Conservation (phyloP, 2,797 vertebrate genomes). For the Syngnathus acus region DNA sequence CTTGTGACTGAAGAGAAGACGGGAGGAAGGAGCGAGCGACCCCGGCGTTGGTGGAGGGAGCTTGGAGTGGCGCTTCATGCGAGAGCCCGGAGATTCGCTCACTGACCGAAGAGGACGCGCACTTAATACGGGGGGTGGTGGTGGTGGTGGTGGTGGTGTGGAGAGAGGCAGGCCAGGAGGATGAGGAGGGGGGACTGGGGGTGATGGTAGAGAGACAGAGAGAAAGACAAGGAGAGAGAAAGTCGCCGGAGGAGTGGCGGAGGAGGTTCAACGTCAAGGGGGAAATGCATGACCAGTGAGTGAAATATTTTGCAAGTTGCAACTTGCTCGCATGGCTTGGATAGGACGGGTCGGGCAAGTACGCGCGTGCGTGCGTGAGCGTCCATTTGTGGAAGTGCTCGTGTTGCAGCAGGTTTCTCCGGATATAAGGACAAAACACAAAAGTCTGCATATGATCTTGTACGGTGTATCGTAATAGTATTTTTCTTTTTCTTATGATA, state of each 20-base stretch:
- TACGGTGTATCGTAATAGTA: no score
- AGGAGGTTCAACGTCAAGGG: constrained; percentile 63
- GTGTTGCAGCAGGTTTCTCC: background rate
- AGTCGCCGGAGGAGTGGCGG: constrained; percentile 40
- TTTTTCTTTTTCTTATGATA: background rate
- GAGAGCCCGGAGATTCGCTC: constrained; percentile 46
- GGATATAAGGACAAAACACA: background rate
- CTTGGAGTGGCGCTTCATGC: constrained; percentile 14
- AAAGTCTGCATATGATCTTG: background rate
- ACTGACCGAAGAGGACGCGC: constrained; percentile 58
- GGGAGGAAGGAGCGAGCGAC: constrained; percentile 16
- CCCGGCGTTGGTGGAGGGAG: constrained; percentile 9
- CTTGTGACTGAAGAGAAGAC: background rate
- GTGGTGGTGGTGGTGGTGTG: constrained; percentile 34
- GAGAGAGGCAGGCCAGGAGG: constrained; percentile 33
- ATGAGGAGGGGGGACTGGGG: constrained; percentile 19
- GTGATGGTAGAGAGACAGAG: constrained; percentile 26
- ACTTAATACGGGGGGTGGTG: constrained; percentile 51
- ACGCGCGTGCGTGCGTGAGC: constrained; percentile 2
- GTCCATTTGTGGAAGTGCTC: background rate
- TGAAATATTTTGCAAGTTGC: constrained; percentile 69
- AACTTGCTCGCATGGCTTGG: constrained; percentile 54
- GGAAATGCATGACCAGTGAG: constrained; percentile 70
- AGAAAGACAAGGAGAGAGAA: constrained; percentile 17
- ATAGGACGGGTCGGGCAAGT: constrained; percentile 30